Conservation (phyloP, 2,113 vertebrate species). For the Uropsilus gracilis region DNA sequence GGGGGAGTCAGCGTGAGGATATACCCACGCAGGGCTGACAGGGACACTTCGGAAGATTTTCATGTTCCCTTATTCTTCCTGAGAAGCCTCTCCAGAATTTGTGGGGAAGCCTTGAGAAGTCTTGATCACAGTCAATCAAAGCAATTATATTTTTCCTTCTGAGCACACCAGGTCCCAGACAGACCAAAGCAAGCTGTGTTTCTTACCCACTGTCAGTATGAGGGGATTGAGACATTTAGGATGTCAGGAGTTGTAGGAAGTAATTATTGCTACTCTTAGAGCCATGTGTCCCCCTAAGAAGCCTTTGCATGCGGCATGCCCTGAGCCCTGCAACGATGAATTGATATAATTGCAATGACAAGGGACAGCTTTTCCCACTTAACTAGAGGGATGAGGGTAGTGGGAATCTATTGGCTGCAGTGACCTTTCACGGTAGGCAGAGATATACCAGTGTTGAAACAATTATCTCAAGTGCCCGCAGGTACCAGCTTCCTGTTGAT, state of each 20-base stretch:
- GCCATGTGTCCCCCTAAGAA: background rate
- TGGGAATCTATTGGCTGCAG: conserved; percentile 60
- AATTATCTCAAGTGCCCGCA: conserved; percentile 85
- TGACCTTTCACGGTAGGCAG: conserved; percentile 84
- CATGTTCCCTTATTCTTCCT: background rate
- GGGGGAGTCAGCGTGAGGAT: background rate
- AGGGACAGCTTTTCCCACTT: conserved; percentile 67
- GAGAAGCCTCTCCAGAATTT: background rate
- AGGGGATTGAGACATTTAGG: background rate
- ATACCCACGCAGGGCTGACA: background rate
- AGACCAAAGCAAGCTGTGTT: background rate
- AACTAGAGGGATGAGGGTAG: conserved; percentile 54
- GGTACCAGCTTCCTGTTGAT: conserved; percentile 83
- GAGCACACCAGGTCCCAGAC: background rate
- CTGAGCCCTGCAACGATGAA: conserved; percentile 6
- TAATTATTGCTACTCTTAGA: conserved; percentile 48
- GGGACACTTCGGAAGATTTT: background rate
- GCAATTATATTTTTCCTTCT: background rate
- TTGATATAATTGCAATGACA: conserved; percentile 52
- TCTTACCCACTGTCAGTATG: background rate
- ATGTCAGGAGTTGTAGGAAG: conserved; percentile 38
- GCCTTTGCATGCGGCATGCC: conserved; percentile 1
- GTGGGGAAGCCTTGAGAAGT: background rate
- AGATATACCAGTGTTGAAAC: conserved; percentile 82
- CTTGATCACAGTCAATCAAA: background rate